Percentiles rank a stretch among this genome's conserved stretches.
Evolutionary conservation across 2,113 vertebrate species (phyloP).

Genomic region (Chinchilla lanigera): DNA sequence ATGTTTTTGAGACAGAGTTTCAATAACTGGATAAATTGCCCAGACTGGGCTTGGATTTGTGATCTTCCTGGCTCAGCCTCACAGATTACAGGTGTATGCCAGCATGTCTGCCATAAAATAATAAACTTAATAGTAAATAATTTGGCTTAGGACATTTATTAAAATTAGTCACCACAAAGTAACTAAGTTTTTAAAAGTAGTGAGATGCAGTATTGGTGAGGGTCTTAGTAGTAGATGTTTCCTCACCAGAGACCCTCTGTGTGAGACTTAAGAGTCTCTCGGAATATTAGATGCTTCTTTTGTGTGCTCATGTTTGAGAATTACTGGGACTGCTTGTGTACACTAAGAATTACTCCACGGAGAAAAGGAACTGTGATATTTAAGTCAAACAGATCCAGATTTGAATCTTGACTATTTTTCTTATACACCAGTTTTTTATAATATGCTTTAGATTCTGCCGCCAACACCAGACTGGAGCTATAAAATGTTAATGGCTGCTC

Average conservation of each 20-base stretch:
- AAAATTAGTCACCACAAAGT: neutral
- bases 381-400: neutral
- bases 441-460: constrained; percentile 3
- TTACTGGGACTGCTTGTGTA: neutral
- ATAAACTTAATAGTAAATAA: neutral
- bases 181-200: neutral
- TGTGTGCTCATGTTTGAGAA: neutral
- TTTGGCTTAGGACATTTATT: neutral
- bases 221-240: neutral
- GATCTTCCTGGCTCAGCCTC: neutral
- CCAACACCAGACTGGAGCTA: neutral
- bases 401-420: neutral
- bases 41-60: neutral
- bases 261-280: neutral
- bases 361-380: neutral
- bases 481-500: neutral
- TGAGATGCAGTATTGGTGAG: neutral
- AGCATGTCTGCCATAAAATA: neutral
- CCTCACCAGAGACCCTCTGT: neutral
- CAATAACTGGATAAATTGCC: neutral
- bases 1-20: neutral
- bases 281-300: neutral
- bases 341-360: neutral
- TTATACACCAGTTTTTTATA: neutral
- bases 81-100: neutral